Conservation (phyloP, 2,888 invertebrate genomes). For the Cantharis lateralis region DNA sequence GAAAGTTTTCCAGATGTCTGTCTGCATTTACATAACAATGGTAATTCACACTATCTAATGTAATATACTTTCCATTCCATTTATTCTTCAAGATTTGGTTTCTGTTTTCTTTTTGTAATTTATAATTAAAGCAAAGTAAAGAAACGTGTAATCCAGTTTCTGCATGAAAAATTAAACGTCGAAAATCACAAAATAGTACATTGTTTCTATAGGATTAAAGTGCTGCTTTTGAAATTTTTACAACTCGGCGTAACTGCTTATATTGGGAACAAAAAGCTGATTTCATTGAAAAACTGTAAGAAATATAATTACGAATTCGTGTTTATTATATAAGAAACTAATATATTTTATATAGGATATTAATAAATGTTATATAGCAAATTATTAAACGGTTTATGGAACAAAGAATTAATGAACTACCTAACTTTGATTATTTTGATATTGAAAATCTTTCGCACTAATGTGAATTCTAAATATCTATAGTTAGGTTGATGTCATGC, state of each 20-base stretch:
- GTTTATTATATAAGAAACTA: too few species aligned
- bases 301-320: too few species aligned
- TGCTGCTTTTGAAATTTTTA: too few species aligned
- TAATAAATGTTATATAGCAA: too few species aligned
- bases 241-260: too few species aligned
- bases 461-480: neutral
- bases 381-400: too few species aligned
- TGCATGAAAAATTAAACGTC: neutral
- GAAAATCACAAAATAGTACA: too few species aligned
- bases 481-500: too few species aligned
- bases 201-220: too few species aligned
- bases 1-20: slow-evolving; percentile 2
- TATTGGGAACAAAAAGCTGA: too few species aligned
- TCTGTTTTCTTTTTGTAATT: neutral
- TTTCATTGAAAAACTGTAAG: too few species aligned
- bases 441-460: neutral
- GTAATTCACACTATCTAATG: neutral
- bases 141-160: neutral
- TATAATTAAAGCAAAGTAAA: neutral
- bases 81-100: neutral
- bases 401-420: neutral
- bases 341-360: too few species aligned
- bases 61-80: neutral
- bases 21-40: slow-evolving; percentile 1
- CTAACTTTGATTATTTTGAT: neutral